phyloP scores from a whole-genome alignment of 2,888 invertebrate genomes.

The Spilarctia lutea region DNA sequence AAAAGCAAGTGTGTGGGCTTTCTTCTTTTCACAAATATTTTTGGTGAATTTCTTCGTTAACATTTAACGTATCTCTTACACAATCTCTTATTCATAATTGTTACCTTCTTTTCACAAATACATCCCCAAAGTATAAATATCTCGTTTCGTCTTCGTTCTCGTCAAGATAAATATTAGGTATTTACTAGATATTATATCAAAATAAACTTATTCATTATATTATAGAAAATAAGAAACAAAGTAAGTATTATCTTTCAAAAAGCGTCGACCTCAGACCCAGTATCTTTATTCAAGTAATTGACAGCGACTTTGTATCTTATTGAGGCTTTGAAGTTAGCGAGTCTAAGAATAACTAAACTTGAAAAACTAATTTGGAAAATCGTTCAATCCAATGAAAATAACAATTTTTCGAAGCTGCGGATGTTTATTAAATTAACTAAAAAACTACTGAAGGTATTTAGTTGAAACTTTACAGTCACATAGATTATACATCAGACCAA shows the following conservation, averaged over 20 bases:
- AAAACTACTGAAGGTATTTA: no score
- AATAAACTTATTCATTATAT: conserved; percentile 39
- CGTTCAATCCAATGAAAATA: neutral
- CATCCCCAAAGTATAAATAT: neutral
- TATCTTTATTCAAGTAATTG: conserved; percentile 34
- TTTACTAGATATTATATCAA: conserved; percentile 21
- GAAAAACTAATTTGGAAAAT: no score
- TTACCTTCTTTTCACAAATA: neutral
- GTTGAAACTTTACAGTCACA: no score
- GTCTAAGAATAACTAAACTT: neutral
- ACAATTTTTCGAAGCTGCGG: neutral
- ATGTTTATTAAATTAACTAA: no score
- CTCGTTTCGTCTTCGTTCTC: no score
- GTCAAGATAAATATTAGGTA: conserved; percentile 22
- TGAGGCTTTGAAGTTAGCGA: conserved; percentile 28
- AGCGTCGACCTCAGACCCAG: conserved; percentile 30
- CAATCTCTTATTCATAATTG: neutral
- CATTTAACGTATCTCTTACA: neutral
- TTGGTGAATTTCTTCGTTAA: neutral
- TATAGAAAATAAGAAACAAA: conserved; percentile 25
- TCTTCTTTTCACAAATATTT: neutral
- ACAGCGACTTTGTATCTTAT: conserved; percentile 22
- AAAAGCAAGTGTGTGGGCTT: no score
- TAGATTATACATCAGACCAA: no score
- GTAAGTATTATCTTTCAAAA: conserved; percentile 46